phyloP scores from a whole-genome alignment of 2,113 vertebrate species.

The Cyanoliseus patagonus region DNA sequence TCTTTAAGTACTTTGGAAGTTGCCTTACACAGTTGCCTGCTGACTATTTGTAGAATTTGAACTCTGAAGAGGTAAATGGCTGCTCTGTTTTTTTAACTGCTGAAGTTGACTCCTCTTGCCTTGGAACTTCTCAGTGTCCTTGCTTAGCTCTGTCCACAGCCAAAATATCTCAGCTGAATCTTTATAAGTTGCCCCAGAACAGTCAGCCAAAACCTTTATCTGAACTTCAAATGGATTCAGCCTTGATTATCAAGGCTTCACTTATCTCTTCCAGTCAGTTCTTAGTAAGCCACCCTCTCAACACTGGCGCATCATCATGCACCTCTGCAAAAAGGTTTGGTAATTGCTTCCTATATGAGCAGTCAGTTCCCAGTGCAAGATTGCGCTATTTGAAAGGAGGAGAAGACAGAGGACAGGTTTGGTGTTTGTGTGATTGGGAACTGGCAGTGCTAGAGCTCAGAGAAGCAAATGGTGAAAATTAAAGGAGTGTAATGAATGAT shows the following conservation, averaged over 20 bases:
- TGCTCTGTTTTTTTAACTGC: not conserved
- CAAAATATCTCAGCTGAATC: not conserved
- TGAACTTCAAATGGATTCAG: not conserved
- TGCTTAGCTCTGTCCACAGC: not conserved
- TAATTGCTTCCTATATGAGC: not conserved
- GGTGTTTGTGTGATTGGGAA: not conserved
- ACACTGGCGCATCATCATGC: not conserved
- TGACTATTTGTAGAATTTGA: not conserved
- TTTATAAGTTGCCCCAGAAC: not conserved
- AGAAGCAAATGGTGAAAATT: not conserved
- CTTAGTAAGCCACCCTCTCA: not conserved
- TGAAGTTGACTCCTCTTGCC: not conserved
- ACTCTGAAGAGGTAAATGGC: not conserved
- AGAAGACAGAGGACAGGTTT: not conserved
- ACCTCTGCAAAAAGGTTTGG: not conserved
- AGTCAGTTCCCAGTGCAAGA: not conserved
- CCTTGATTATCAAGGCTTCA: not conserved
- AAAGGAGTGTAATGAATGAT: not conserved
- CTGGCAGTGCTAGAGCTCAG: not conserved
- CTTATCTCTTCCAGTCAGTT: not conserved
- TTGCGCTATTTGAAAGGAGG: not conserved
- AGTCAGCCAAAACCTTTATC: not conserved
- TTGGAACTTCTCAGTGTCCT: not conserved
- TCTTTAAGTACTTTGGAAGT: not conserved
- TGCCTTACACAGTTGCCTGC: not conserved